These are phyloP conservation scores for Apocrypta bakeri DNA, from an alignment of 1,140 invertebrate genomes.

Conservation along the genomic window DNA sequence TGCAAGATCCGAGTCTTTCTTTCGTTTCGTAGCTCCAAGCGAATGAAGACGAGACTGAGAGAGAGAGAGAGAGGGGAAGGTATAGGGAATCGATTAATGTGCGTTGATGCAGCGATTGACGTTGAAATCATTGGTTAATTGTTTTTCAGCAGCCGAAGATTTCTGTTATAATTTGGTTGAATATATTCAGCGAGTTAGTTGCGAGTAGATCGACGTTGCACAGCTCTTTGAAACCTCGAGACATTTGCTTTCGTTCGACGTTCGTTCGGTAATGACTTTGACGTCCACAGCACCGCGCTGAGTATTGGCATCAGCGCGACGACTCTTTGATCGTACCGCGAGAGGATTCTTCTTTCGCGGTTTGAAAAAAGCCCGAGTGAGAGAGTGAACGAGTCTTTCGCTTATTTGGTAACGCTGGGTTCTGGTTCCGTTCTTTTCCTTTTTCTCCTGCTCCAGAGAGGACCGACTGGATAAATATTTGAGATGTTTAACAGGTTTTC, in stretches of 20 bases:
- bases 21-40: neutral
- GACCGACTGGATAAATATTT: conserved; percentile 47
- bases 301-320: neutral
- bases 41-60: too few species aligned
- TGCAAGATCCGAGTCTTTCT: conserved; percentile 53
- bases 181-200: too few species aligned
- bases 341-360: conserved; percentile 13
- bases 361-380: neutral
- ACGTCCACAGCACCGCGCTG: conserved; percentile 4
- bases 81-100: too few species aligned
- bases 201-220: too few species aligned
- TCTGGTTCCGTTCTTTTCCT: neutral
- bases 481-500: conserved; percentile 46
- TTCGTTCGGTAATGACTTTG: conserved; percentile 38
- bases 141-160: too few species aligned
- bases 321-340: conserved; percentile 41
- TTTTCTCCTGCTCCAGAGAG: neutral
- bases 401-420: conserved; percentile 33
- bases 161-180: too few species aligned
- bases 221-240: too few species aligned
- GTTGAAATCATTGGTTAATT: too few species aligned
- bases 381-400: conserved; percentile 1
- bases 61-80: too few species aligned
- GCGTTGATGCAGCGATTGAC: too few species aligned
- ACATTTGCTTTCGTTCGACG: conserved; percentile 38